Conservation (phyloP, 2,113 vertebrate species). For the Amblyopsis rosae region DNA sequence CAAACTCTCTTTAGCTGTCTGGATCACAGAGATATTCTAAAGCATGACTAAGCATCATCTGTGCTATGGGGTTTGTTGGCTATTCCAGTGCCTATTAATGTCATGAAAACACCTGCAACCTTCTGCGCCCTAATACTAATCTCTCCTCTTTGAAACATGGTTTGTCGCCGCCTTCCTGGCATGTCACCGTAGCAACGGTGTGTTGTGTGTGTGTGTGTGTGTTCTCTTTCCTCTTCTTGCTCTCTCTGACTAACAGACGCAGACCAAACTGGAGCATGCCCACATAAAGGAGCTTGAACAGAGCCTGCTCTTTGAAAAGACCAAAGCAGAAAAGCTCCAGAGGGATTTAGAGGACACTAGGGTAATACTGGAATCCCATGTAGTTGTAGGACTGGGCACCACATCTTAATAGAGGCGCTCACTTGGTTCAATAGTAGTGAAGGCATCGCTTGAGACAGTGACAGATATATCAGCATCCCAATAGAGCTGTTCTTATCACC, state of each 20-base stretch:
- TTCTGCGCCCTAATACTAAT: constrained; percentile 24
- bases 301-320: constrained; percentile 97
- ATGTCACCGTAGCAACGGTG: constrained; percentile 93
- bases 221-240: constrained; percentile 85
- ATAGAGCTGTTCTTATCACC: constrained; percentile 19
- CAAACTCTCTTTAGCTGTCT: not conserved
- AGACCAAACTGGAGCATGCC: constrained; percentile 97
- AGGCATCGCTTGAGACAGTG: too few species aligned
- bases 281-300: constrained; percentile 95
- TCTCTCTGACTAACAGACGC: constrained; percentile 92
- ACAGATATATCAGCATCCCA: constrained; percentile 17
- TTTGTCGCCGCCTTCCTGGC: constrained; percentile 74
- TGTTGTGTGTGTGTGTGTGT: constrained; percentile 43
- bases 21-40: not conserved
- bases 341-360: constrained; percentile 98
- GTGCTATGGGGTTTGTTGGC: not conserved
- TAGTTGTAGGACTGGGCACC: too few species aligned
- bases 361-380: constrained; percentile 79
- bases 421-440: not conserved
- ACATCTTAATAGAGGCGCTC: not conserved
- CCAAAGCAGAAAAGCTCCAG: constrained; percentile 97
- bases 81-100: not conserved
- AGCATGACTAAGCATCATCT: not conserved
- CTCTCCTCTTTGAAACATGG: constrained; percentile 23
- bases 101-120: constrained; percentile 7